phyloP scores from a whole-genome alignment of 2,888 invertebrate genomes.

The Campaea margaritaria region DNA sequence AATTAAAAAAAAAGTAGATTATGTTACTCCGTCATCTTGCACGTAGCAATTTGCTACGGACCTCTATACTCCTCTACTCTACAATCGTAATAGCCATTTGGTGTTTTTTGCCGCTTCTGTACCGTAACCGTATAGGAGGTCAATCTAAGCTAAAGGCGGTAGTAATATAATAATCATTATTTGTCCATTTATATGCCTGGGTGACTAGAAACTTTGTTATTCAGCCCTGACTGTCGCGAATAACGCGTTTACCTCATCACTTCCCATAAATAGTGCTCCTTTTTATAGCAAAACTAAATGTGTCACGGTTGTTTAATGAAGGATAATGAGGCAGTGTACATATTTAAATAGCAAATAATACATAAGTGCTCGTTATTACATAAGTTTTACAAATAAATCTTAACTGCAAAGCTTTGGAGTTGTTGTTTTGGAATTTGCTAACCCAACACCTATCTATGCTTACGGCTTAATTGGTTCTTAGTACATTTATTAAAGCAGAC shows the following conservation, averaged over 20 bases:
- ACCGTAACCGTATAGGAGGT: neutral
- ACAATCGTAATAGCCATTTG: neutral
- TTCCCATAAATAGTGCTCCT: constrained; percentile 22
- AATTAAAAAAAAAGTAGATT: too few species aligned
- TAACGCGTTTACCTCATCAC: constrained; percentile 27
- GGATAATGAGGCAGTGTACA: constrained; percentile 21
- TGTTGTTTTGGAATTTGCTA: constrained; percentile 6
- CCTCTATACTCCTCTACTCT: neutral
- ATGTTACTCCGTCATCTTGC: too few species aligned
- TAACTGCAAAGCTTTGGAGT: constrained; percentile 15
- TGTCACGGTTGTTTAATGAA: constrained; percentile 22
- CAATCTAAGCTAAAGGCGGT: constrained; percentile 10
- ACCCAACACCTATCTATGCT: neutral
- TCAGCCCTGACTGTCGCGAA: constrained; percentile 14
- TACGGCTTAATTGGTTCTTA: neutral
- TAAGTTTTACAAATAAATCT: constrained; percentile 20
- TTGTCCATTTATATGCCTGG: neutral
- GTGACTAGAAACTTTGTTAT: neutral
- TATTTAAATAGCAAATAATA: constrained; percentile 26
- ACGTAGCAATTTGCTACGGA: too few species aligned
- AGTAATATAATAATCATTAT: constrained; percentile 3
- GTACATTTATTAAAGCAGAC: too few species aligned
- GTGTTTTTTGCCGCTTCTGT: neutral
- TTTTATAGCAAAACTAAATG: constrained; percentile 23
- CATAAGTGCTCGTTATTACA: constrained; percentile 17